A percentile compares a stretch with the other conserved stretches of the same genome.
phyloP scores from a whole-genome alignment of 37 sponge, comb jelly and placozoan species.

The Chondrosia reniformis region DNA sequence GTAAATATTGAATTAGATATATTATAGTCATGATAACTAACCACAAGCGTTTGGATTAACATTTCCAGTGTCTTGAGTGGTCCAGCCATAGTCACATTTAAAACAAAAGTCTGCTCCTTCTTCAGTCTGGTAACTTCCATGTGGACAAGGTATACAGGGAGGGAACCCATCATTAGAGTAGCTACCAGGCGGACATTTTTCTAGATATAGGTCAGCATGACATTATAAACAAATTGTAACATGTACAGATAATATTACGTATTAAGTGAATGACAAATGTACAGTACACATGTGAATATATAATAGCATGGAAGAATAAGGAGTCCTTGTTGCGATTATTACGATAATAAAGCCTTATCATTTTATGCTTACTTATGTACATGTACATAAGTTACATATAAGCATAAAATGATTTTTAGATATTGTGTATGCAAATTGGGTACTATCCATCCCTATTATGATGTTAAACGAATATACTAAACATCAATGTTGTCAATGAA shows the following conservation, averaged over 20 bases:
- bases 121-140: not conserved
- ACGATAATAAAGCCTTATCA: no score
- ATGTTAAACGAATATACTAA: no score
- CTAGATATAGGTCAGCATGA: not conserved
- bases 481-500: no score
- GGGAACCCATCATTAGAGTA: slow-evolving; percentile 16
- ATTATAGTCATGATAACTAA: slow-evolving; percentile 14
- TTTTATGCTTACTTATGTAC: no score
- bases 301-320: no score
- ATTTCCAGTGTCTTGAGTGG: not conserved
- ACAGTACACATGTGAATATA: not conserved
- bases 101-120: slow-evolving; percentile 17
- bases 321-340: no score
- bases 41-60: not conserved
- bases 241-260: no score
- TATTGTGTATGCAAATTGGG: no score
- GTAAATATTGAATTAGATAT: not conserved
- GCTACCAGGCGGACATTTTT: slow-evolving; percentile 3
- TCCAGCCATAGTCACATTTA: slow-evolving; percentile 11
- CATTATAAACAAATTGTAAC: not conserved
- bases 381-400: no score
- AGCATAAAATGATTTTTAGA: no score
- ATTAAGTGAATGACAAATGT: no score
- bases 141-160: slow-evolving; percentile 4
- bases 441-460: no score